Base-by-base conservation (phyloP, 1,140 invertebrate genomes). In the Drosophila pallidifrons region DNA sequence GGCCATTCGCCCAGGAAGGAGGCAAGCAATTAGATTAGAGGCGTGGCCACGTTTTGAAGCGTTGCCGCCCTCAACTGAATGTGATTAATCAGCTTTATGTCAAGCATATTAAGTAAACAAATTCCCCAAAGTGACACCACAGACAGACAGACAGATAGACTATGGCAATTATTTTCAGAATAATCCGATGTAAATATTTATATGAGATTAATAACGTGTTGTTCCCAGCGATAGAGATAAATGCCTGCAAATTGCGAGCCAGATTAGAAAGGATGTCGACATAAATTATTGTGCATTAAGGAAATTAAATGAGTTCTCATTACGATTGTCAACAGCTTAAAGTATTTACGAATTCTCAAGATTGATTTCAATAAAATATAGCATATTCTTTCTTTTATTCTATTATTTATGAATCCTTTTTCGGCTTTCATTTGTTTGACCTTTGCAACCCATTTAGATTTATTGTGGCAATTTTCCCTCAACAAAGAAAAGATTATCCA, bases 1-100 rank as follows among this genome's bases (percentile, higher is more conserved):
- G 68, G 67, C 41, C 68, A 66, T 66, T 66, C 61, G 69, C 69
- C 54, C 63, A 72, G 69, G 69, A 72, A 73, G 70, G 63, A 73
- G 70, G 63, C 70, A 35, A 35, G 54, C 70, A 67, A 73, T 67
- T 73, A 67, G 70, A 52, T 67, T 52, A 35, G 35, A 25, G 70
- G 70, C 63, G 70, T 59, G 70, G 70, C 6, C 25, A 45, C n/a
- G 51, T 32, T 25, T 65, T 57, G 13, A 72, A 52, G 35, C 15
- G 43, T 16, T 64, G 32, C 49, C 49, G 51, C 60, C 68, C 16
- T n/a, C 52, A 10, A 25, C 20, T 25, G 20, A 4, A 64, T 57
- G 52, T 59, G 63, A 73, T 73, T 67, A 67, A 73, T 59, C 70
- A 59, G 54, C 28, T 58, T 47, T 32, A 35, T 59, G 70, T 58